phyloP scores from a whole-genome alignment of 2,113 vertebrate genomes.

The Cromileptes altivelis region DNA sequence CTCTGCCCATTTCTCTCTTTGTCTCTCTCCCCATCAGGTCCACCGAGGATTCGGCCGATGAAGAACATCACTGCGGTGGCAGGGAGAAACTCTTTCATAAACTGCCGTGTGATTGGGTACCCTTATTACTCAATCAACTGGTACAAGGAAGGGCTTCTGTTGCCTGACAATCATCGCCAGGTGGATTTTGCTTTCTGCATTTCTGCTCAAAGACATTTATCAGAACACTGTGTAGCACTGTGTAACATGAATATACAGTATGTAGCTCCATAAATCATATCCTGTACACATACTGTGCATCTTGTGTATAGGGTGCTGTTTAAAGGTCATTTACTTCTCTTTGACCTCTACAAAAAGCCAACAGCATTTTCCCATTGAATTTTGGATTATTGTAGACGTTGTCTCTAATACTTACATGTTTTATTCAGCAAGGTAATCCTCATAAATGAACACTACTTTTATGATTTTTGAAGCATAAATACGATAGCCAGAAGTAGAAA shows the following conservation, averaged over 20 bases:
- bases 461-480: no score
- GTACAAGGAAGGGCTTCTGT: slow-evolving; percentile 95
- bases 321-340: neutral
- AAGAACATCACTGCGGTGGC: slow-evolving; percentile 97
- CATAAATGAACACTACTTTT: no score
- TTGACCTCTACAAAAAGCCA: no score
- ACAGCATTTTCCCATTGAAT: no score
- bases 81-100: slow-evolving; percentile 97
- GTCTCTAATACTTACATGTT: no score
- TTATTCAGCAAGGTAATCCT: no score
- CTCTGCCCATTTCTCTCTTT: slow-evolving; percentile 19
- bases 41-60: slow-evolving; percentile 97
- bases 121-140: slow-evolving; percentile 99
- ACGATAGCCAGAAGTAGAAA: no score
- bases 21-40: slow-evolving; percentile 82
- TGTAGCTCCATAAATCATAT: neutral
- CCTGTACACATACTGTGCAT: neutral
- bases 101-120: slow-evolving; percentile 98
- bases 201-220: slow-evolving; percentile 1
- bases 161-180: slow-evolving; percentile 99
- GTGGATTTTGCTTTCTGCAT: slow-evolving; percentile 45
- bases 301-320: neutral
- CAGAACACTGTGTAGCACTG: neutral
- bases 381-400: no score
- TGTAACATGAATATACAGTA: neutral